These are phyloP conservation scores for Emydoidea blandingii DNA, from an alignment of 2,797 vertebrate genomes.

Conservation along the genomic window DNA sequence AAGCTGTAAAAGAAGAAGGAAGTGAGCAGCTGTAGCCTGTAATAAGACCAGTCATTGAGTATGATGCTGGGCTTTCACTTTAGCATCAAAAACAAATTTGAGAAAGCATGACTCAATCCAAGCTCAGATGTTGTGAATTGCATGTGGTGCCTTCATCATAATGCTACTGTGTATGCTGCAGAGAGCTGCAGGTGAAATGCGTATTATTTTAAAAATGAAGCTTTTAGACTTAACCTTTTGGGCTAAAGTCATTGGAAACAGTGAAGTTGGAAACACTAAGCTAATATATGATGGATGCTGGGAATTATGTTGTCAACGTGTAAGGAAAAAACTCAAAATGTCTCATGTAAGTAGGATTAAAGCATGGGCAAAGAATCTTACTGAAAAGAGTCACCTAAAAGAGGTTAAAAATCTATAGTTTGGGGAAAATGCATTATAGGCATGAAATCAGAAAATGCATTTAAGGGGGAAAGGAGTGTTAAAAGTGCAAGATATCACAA, in stretches of 20 bases:
- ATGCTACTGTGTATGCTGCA: neutral
- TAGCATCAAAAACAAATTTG: neutral
- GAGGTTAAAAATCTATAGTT: no score
- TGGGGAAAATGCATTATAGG: no score
- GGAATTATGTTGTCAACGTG: neutral
- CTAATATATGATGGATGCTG: neutral
- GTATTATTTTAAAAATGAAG: neutral
- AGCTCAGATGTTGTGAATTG: neutral
- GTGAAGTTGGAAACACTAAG: neutral
- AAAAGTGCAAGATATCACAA: no score
- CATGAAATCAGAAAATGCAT: no score
- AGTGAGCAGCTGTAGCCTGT: neutral
- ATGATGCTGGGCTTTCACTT: neutral
- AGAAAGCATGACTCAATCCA: neutral
- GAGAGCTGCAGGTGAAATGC: neutral
- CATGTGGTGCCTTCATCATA: neutral
- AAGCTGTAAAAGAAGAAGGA: neutral
- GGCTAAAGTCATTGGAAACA: neutral
- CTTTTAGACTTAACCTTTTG: neutral
- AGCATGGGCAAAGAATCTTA: neutral
- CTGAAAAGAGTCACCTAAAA: neutral
- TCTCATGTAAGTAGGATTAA: neutral
- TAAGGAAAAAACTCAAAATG: neutral
- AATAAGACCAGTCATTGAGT: neutral
- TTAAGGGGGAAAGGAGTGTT: no score